These are phyloP conservation scores for Probaryconus sp. DNA, from an alignment of 1,140 invertebrate genomes.

Conservation along the genomic window DNA sequence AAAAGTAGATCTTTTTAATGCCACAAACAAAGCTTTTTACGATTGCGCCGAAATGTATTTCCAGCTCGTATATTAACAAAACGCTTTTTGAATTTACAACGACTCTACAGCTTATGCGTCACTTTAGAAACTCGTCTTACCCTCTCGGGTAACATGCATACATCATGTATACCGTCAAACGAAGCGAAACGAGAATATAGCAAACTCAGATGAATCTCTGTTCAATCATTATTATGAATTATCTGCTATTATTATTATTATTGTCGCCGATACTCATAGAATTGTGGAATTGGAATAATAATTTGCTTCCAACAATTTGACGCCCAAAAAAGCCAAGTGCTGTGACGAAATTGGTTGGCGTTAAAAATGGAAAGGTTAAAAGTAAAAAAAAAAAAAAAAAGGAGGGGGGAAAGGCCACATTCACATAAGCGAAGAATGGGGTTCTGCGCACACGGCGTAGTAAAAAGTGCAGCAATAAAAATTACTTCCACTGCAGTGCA, in stretches of 20 bases:
- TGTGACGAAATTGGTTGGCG: slow-evolving; percentile 15
- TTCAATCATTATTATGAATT: slow-evolving; percentile 36
- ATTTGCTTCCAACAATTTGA: no score
- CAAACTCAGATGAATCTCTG: slow-evolving; percentile 42
- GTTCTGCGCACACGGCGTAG: no score
- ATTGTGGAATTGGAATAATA: slow-evolving; percentile 10
- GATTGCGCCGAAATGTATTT: slow-evolving; percentile 15
- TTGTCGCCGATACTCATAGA: no score
- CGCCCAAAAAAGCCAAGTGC: not conserved
- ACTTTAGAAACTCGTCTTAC: no score
- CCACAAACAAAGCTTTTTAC: slow-evolving; percentile 12
- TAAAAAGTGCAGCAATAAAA: no score
- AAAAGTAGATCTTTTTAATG: slow-evolving; percentile 11
- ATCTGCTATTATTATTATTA: no score
- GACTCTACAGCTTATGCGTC: not conserved
- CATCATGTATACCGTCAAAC: slow-evolving; percentile 28
- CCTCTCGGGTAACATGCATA: slow-evolving; percentile 29
- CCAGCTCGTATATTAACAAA: slow-evolving; percentile 14
- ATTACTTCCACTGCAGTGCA: no score
- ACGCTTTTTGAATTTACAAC: slow-evolving; percentile 32
- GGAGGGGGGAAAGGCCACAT: no score
- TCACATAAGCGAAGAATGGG: no score
- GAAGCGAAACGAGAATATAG: slow-evolving; percentile 1
- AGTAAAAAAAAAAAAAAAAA: no score
- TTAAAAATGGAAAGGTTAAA: slow-evolving; percentile 18